Evolutionary conservation across 2,888 invertebrate species (phyloP), one percentile per base, ranked within the genome.

Genomic region (Dicycla oo): DNA sequence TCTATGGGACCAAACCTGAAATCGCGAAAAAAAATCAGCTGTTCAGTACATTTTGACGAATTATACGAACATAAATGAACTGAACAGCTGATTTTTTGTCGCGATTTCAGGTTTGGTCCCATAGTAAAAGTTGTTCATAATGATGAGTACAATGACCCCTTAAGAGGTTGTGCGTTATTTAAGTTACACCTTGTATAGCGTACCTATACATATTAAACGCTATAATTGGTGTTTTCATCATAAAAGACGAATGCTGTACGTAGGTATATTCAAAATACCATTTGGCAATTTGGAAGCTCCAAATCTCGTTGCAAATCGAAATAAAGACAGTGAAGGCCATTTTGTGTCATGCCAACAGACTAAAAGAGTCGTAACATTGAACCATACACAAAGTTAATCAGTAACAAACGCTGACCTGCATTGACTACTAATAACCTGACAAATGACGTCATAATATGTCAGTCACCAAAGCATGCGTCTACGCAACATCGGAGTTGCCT

Each of bases 341-440:
- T 26, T 69, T 77, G 45, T 45, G 13, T 51, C 45, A 75, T 45
- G 38, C 15, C 38, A 47, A 40, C 53, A 40, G 40, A 38, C 69
- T 30, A 40, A 67, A 58, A 78, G 20, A 60, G 15, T 2, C n/a
- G 40, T 70, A 30, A 56, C 54, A 61, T 72, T 72, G 49, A 62
- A 75, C 30, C 67, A 69, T 60, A 56, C 65, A 75, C 56, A 65
- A 63, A 77, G 57, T 71, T 57, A 71, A 69, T 54, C 58, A 68
- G 51, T 56, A 54, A 67, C 69, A 64, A 58, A 56, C n/a, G 34
- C n/a, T 34, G 40, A 70, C 74, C 49, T 71, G 72, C 49, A 45
- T 64, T 61, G 86, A 78, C 81, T 86, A 73, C 73, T 73, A 86
- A 86, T 73, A 47, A 23, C 8, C 6, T 26, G 20, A 45, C 13